Evolutionary conservation across 2,113 vertebrate species (phyloP).

Genomic region (Stegostoma tigrinum): DNA sequence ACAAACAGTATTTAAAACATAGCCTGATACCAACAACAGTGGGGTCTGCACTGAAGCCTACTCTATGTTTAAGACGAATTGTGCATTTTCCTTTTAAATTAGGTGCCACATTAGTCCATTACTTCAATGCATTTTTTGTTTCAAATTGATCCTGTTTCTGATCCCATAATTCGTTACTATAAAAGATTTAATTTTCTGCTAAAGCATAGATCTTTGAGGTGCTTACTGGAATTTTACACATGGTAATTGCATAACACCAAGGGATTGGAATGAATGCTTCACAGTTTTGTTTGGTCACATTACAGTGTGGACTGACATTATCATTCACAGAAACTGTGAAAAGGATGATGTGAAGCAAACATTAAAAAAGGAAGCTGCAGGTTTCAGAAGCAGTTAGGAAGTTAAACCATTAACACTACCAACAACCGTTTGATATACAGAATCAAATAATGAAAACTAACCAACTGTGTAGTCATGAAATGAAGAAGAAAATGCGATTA

Average conservation of each 20-base stretch:
- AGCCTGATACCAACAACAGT: neutral
- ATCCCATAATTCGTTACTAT: neutral
- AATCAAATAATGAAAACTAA: slow-evolving; percentile 31
- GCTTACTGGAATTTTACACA: neutral
- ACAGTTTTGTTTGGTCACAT: neutral
- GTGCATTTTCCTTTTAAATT: neutral
- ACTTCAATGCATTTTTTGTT: neutral
- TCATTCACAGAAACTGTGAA: neutral
- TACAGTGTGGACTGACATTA: neutral
- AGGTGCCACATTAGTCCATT: neutral
- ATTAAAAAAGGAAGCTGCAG: neutral
- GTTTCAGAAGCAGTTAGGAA: slow-evolving; percentile 17
- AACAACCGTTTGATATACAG: slow-evolving; percentile 14
- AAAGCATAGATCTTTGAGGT: neutral
- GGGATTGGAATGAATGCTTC: neutral
- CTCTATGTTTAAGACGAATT: neutral
- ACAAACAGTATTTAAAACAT: neutral
- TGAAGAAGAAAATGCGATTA: slow-evolving; percentile 30
- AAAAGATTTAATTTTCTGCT: neutral
- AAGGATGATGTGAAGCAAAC: slow-evolving; percentile 2
- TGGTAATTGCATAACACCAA: neutral
- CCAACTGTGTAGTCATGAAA: slow-evolving; percentile 26
- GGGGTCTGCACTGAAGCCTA: neutral
- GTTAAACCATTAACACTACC: slow-evolving; percentile 32
- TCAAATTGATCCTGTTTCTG: neutral